These are phyloP conservation scores for Thalpophila matura DNA, from an alignment of 2,888 invertebrate genomes.

Conservation along the genomic window DNA sequence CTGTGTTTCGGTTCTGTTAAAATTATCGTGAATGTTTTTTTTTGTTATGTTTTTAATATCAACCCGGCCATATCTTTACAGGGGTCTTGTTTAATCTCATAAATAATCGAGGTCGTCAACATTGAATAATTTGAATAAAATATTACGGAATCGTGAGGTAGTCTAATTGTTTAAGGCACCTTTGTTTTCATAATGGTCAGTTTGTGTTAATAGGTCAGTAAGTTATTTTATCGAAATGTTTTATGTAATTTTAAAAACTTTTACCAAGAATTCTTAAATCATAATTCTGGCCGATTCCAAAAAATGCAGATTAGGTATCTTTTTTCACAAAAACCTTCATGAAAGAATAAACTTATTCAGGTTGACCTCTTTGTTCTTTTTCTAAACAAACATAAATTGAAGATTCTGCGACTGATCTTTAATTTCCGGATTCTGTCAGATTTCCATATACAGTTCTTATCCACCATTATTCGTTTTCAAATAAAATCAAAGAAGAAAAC, in stretches of 20 bases:
- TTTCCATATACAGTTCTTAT: neutral
- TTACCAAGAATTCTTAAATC: no score
- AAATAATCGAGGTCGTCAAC: constrained; percentile 50
- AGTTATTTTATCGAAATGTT: no score
- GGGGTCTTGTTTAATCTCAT: constrained; percentile 47
- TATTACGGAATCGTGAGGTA: constrained; percentile 39
- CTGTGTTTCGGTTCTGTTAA: constrained; percentile 8
- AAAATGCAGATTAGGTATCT: no score
- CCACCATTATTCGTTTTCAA: neutral
- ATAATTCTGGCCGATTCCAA: no score
- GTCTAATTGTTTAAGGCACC: constrained; percentile 17
- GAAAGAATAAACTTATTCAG: no score
- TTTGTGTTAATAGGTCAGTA: neutral
- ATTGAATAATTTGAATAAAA: constrained; percentile 54
- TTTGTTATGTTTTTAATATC: constrained; percentile 32
- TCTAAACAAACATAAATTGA: neutral
- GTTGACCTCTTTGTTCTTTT: neutral
- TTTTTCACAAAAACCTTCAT: no score
- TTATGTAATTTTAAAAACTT: no score
- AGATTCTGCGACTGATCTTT: neutral
- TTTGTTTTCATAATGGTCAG: constrained; percentile 6
- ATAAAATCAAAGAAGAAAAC: neutral
- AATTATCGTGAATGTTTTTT: constrained; percentile 24
- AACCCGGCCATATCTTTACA: constrained; percentile 47
- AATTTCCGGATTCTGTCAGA: neutral